Conservation (phyloP, 2,113 vertebrate species). For the Triplophysa dalaica region DNA sequence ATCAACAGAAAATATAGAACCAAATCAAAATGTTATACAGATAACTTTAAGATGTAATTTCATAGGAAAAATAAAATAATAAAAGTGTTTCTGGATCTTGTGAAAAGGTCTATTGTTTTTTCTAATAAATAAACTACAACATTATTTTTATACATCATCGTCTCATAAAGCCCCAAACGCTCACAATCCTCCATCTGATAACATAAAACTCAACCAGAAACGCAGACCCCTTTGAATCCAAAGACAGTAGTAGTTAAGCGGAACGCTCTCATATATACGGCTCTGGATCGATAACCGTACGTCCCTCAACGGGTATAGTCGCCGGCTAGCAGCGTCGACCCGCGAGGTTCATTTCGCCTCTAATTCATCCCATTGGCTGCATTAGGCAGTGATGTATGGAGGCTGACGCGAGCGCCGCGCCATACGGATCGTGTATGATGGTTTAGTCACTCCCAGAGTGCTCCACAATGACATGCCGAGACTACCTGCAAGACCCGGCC, state of each 20-base stretch:
- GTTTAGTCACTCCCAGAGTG: slow-evolving; percentile 78
- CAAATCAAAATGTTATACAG: too few relatives aligned
- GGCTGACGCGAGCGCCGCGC: slow-evolving; percentile 77
- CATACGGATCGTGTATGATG: slow-evolving; percentile 78
- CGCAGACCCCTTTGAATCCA: slow-evolving; percentile 14
- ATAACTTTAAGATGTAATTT: too few relatives aligned
- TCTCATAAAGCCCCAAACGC: background rate
- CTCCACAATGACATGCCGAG: slow-evolving; percentile 72
- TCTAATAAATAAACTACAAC: too few relatives aligned
- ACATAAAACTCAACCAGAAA: background rate
- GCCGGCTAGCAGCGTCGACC: slow-evolving; percentile 46
- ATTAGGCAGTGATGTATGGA: slow-evolving; percentile 82
- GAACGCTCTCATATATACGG: background rate
- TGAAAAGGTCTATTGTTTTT: too few relatives aligned
- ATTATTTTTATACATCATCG: too few relatives aligned
- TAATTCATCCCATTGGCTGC: slow-evolving; percentile 77
- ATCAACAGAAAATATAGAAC: too few relatives aligned
- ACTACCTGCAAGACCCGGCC: slow-evolving; percentile 67
- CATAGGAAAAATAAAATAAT: too few relatives aligned
- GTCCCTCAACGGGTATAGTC: slow-evolving; percentile 34
- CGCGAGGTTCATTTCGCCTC: slow-evolving; percentile 68
- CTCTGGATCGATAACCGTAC: slow-evolving; percentile 21
- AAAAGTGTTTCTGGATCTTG: too few relatives aligned
- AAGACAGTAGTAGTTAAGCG: slow-evolving; percentile 14
- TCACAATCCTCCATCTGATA: background rate